Evolutionary conservation across 2,797 vertebrate species (phyloP), one percentile per base, ranked within the genome.

Genomic region (Trachops cirrhosus): DNA sequence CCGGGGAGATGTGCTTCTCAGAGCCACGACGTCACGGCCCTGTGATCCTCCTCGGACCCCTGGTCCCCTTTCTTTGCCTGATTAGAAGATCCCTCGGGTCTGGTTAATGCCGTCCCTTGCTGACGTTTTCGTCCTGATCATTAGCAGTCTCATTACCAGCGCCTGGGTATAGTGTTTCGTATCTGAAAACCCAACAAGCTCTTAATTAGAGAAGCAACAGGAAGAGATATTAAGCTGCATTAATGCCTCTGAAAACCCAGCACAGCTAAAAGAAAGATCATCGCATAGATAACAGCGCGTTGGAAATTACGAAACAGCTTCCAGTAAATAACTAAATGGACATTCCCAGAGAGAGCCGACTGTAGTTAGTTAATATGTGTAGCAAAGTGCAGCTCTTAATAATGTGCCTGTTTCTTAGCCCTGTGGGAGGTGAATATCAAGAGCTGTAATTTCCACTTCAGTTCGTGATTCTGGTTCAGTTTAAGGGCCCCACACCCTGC

Each of bases 171-270:
- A 75, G 83, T 86, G 94, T 96, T 96, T 97, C 89, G 70, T 96
- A 89, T 95, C 96, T 95, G 94, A 94, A 97, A 96, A 98, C 77
- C 96, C 96, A 97, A 94, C 94, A 93, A 83, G 96, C 95, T 97
- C 97, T 97, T 97, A 97, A 98, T 97, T 98, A 97, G 85, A 79
- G 82, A 96, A 96, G 70, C 97, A 97, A 97, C 95, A 82, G 97
- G 97, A 97, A 97, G 93, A 89, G 86, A 97, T 96, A 97, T 94
- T 96, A 96, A 95, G 93, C 93, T 83, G 93, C 91, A 97, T 97
- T 97, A 96, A 97, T 96, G 93, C 97, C 70, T 87, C 95, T 96
- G 97, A 94, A 97, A 96, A 74, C 97, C 90, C 97, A 96, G 96
- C 97, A 89, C 97, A 97, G 97, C 93, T 90, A 80, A 97, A 96